Base-by-base conservation (phyloP, 2,888 invertebrate genomes). In the Macrosiphum euphorbiae region DNA sequence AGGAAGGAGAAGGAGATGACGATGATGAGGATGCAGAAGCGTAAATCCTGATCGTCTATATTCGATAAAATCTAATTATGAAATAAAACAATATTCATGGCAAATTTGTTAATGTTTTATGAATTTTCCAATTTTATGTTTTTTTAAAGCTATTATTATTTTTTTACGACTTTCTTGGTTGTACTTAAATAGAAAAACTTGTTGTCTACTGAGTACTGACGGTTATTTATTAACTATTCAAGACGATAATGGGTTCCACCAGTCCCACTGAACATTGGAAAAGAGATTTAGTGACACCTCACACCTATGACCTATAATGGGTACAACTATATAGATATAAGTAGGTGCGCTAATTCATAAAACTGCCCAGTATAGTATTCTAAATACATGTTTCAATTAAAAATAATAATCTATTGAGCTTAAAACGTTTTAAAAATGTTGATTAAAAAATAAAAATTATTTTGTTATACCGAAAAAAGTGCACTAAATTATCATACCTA, bases 1-100 rank as follows among this genome's bases (percentile, higher is more conserved):
- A 96, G 94, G 97, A 96, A 94, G 96, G 96, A 95, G 96, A 96
- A 95, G 96, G 95, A 93, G 96, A 96, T 95, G 96, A 96, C 67
- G 96, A 35, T 8, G 78, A 78, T 35, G 78, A 35, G 20, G 78
- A 78, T 20, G 78, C 78, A 8, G 78, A 78, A 78, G 78, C 35
- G 7, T 78, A 78, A 78, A 78, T 78, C 20, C 35, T 20, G 20
- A 35, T 20, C 20, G 35, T 78, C 8, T 78, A 35, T 78, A 78
- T 35, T 78, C 20, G 35, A 78, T 78, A 35, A 78, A 20, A 78
- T 78, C 5, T 7, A 78, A 35, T 67, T 78, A 35, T 35, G 35
- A 78, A 78, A 78, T 78, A 78, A 78, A 78, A 78, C 35, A 11
- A 35, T 35, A 78, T 78, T 78, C 8, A 78, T 35, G 4, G 3